phyloP scores from a whole-genome alignment of 1,140 invertebrate genomes.

The Tribolium castaneum region DNA sequence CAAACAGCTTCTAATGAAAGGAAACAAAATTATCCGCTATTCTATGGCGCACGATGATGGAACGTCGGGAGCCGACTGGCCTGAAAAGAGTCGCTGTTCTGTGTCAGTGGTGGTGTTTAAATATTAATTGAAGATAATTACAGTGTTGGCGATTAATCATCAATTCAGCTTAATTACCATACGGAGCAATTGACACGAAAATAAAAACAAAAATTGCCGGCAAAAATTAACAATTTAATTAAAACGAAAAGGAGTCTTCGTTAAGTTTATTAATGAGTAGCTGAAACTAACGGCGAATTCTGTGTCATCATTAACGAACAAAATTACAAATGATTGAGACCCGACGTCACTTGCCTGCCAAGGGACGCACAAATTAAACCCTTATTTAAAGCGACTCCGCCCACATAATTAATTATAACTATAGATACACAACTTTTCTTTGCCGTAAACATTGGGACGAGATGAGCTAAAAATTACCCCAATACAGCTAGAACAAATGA shows the following conservation, averaged over 20 bases:
- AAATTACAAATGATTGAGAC: slow-evolving; percentile 43
- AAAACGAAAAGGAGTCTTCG: slow-evolving; percentile 27
- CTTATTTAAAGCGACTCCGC: slow-evolving; percentile 26
- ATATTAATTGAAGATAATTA: slow-evolving; percentile 34
- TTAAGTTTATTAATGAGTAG: slow-evolving; percentile 36
- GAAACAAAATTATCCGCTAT: slow-evolving; percentile 21
- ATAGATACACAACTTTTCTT: slow-evolving; percentile 16
- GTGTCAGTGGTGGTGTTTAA: slow-evolving; percentile 23
- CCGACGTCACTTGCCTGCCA: slow-evolving; percentile 28
- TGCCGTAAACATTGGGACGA: not conserved
- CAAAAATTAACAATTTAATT: slow-evolving; percentile 42
- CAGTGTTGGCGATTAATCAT: slow-evolving; percentile 27
- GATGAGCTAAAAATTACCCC: not conserved
- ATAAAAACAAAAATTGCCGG: slow-evolving; percentile 29
- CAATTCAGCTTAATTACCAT: slow-evolving; percentile 34
- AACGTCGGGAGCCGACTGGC: slow-evolving; percentile 5
- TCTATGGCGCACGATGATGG: not conserved
- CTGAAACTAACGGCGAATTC: slow-evolving; percentile 40
- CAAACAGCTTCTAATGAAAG: slow-evolving; percentile 24
- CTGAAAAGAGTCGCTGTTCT: slow-evolving; percentile 16
- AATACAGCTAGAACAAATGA: slow-evolving; percentile 11
- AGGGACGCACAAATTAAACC: slow-evolving; percentile 38
- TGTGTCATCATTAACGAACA: slow-evolving; percentile 40
- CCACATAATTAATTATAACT: slow-evolving; percentile 36
- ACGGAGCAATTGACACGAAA: slow-evolving; percentile 25